phyloP scores from a whole-genome alignment of 2,797 vertebrate species.

The Notamacropus eugenii region DNA sequence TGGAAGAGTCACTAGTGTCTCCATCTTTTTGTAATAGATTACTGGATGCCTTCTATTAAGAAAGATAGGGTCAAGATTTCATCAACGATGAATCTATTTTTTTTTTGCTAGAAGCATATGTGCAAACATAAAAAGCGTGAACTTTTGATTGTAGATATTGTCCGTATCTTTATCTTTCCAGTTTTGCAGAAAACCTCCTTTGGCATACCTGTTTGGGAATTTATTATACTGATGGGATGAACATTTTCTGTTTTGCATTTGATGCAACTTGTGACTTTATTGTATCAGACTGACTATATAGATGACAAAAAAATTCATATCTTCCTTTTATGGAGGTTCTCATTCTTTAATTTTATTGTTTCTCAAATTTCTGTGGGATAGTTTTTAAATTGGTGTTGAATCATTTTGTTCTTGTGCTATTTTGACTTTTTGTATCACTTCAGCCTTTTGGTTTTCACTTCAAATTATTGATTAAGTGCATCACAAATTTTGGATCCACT shows the following conservation, averaged over 20 bases:
- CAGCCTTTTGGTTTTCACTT: not conserved
- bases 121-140: not conserved
- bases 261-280: not conserved
- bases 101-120: not conserved
- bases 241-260: not conserved
- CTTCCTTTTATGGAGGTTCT: not conserved
- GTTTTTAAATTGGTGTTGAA: not conserved
- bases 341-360: not conserved
- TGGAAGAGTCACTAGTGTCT: too few species aligned
- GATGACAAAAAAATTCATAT: not conserved
- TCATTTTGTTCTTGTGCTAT: not conserved
- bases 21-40: too few species aligned
- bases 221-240: not conserved
- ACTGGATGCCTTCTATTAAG: not conserved
- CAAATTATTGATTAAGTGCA: not conserved
- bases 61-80: not conserved
- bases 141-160: not conserved
- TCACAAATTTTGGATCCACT: not conserved
- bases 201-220: not conserved
- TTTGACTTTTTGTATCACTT: not conserved
- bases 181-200: not conserved
- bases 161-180: not conserved
- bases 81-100: not conserved
- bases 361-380: not conserved
- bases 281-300: not conserved